Conservation (phyloP, 2,113 vertebrate species). For the Camelus dromedarius region DNA sequence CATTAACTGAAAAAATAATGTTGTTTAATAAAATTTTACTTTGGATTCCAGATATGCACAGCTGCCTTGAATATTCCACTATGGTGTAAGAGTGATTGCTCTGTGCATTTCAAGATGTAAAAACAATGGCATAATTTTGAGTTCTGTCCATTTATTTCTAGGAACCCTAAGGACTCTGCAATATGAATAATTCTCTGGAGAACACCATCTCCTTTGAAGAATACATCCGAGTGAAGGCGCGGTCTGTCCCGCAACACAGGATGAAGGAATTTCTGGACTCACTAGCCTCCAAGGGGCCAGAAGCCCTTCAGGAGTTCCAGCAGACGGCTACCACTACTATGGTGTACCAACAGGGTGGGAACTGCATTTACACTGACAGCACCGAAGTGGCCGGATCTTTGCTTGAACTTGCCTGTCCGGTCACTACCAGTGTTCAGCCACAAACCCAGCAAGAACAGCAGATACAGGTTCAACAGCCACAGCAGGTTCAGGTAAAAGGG, state of each 20-base stretch:
- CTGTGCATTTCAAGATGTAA: conserved; percentile 42
- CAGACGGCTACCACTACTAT: conserved; percentile 94
- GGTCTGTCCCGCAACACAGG: conserved; percentile 97
- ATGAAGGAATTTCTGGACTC: conserved; percentile 99
- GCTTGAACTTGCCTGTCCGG: conserved; percentile 98
- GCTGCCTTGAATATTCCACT: conserved; percentile 66
- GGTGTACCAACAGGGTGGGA: conserved; percentile 97
- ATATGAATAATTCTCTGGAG: conserved; percentile 99
- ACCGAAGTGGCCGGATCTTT: conserved; percentile 99
- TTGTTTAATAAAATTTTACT: conserved; percentile 47
- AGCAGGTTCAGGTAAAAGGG: conserved; percentile 90
- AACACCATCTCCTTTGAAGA: conserved; percentile 99
- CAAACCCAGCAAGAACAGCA: conserved; percentile 90
- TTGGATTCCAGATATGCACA: conserved; percentile 28
- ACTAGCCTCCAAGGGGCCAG: conserved; percentile 95
- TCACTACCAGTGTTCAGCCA: conserved; percentile 92
- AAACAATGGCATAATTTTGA: conserved; percentile 58
- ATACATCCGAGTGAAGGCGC: conserved; percentile 98
- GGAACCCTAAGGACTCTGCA: conserved; percentile 88
- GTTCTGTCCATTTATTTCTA: conserved; percentile 72
- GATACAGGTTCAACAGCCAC: conserved; percentile 90
- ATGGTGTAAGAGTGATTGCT: conserved; percentile 35
- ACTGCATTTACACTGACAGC: conserved; percentile 99
- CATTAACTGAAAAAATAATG: conserved; percentile 10
- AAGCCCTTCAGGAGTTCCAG: conserved; percentile 98